These are phyloP conservation scores for Sesamia nonagrioides DNA, from an alignment of 1,140 invertebrate genomes.

Conservation along the genomic window DNA sequence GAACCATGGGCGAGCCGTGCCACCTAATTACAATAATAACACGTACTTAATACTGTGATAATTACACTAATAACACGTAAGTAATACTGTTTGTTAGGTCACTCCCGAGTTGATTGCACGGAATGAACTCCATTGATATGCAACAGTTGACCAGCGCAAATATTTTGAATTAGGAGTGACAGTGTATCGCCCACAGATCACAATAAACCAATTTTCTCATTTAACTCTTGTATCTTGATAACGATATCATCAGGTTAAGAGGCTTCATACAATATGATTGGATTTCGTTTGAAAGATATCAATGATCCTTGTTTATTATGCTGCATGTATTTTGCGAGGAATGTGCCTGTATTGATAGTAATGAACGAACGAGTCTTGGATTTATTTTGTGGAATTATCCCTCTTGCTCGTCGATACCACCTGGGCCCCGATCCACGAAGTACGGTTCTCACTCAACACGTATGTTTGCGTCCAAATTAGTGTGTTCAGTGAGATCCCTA, in stretches of 20 bases:
- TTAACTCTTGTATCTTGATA: constrained; percentile 24
- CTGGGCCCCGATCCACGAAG: no score
- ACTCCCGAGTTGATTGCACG: not conserved
- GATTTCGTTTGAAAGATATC: constrained; percentile 7
- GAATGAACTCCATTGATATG: constrained; percentile 5
- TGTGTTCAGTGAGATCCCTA: no score
- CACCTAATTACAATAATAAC: no score
- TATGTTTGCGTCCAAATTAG: no score
- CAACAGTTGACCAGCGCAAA: constrained; percentile 3
- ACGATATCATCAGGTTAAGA: constrained; percentile 17
- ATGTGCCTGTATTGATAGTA: not conserved
- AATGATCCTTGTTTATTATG: constrained; percentile 5
- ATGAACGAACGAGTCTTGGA: no score
- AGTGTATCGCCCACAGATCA: constrained; percentile 17
- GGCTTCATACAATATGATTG: constrained; percentile 1
- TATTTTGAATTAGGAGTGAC: constrained; percentile 30
- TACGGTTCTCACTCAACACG: no score
- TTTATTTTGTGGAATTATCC: no score
- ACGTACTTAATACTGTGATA: not conserved
- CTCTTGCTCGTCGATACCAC: no score
- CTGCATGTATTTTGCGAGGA: not conserved
- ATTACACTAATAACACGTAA: no score
- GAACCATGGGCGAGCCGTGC: no score
- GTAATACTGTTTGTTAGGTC: not conserved
- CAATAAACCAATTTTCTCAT: constrained; percentile 27